A percentile compares a stretch with the other conserved stretches of the same genome.
Evolutionary conservation across 64 coral and sea anemone genomes (phyloP).

Genomic region (Trachythela sp.): DNA sequence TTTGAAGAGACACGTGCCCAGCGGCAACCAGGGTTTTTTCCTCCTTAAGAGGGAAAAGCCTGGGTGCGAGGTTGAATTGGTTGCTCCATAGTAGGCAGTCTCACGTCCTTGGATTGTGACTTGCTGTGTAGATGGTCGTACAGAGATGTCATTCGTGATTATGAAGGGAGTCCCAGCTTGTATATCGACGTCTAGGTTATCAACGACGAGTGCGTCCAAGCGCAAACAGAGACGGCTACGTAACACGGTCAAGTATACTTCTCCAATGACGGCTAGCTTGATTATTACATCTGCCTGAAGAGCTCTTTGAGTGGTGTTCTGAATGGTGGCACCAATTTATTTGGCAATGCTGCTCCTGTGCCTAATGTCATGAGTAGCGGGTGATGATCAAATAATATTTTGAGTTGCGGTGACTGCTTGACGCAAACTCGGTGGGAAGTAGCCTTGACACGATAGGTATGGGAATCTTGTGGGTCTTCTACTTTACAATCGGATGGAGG

Average conservation of each 20-base stretch:
- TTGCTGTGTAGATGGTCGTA: not conserved
- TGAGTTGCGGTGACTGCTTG: no score
- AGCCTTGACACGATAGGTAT: no score
- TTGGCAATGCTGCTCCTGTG: no score
- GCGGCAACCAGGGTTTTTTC: no score
- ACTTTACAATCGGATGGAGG: no score
- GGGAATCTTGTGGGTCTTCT: no score
- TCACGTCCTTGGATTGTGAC: not conserved
- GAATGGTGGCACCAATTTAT: no score
- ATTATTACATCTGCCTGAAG: slow-evolving; percentile 28
- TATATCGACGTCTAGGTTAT: slow-evolving; percentile 34
- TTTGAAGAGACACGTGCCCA: no score
- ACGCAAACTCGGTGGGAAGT: not conserved
- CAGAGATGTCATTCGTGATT: slow-evolving; percentile 29
- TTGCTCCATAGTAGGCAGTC: not conserved
- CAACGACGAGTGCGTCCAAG: slow-evolving; percentile 24
- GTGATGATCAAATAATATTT: not conserved
- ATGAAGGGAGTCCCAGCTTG: slow-evolving; percentile 26
- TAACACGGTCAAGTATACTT: not conserved
- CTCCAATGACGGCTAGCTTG: slow-evolving; percentile 15
- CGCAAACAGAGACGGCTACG: no score
- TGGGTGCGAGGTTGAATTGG: no score
- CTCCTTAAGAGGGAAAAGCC: no score
- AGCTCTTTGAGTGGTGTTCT: not conserved
- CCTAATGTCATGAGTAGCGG: not conserved